Conservation (phyloP, 2,797 vertebrate genomes). For the Sebastes kiyomatsui region DNA sequence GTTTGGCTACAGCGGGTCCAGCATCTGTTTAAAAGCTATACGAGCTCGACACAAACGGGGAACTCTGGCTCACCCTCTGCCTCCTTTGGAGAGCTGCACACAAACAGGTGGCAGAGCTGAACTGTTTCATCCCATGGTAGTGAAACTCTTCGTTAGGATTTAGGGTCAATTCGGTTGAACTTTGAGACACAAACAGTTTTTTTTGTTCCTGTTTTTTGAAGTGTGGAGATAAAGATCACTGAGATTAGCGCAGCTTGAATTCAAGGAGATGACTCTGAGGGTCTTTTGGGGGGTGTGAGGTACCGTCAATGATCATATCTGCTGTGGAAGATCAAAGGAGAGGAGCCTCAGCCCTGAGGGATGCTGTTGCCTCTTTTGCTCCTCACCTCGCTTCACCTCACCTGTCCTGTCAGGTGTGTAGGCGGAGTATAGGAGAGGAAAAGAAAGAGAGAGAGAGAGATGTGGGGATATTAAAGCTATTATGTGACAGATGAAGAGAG, state of each 20-base stretch:
- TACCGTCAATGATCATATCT: constrained; percentile 78
- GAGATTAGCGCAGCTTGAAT: constrained; percentile 71
- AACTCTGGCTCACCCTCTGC: constrained; percentile 63
- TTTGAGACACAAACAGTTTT: constrained; percentile 52
- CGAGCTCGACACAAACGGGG: constrained; percentile 52
- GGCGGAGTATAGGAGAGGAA: not conserved
- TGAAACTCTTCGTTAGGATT: constrained; percentile 67
- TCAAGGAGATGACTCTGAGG: constrained; percentile 38
- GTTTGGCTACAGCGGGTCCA: constrained; percentile 72
- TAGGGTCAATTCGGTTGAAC: constrained; percentile 49
- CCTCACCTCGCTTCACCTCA: constrained; percentile 63
- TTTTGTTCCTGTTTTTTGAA: constrained; percentile 54
- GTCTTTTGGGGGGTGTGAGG: constrained; percentile 30
- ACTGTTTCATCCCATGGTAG: constrained; percentile 30
- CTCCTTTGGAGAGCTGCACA: constrained; percentile 32
- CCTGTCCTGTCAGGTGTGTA: constrained; percentile 59
- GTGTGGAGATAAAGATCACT: constrained; percentile 74
- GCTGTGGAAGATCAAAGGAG: constrained; percentile 80
- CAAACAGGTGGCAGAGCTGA: constrained; percentile 68
- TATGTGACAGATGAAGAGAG: not conserved
- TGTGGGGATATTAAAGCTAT: not conserved
- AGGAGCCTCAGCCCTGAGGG: constrained; percentile 65
- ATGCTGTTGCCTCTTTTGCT: constrained; percentile 49
- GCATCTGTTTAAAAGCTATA: constrained; percentile 83
- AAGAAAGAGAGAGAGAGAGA: not conserved